Conservation (phyloP, 2,888 invertebrate species). For the Drosophila koepferae region DNA sequence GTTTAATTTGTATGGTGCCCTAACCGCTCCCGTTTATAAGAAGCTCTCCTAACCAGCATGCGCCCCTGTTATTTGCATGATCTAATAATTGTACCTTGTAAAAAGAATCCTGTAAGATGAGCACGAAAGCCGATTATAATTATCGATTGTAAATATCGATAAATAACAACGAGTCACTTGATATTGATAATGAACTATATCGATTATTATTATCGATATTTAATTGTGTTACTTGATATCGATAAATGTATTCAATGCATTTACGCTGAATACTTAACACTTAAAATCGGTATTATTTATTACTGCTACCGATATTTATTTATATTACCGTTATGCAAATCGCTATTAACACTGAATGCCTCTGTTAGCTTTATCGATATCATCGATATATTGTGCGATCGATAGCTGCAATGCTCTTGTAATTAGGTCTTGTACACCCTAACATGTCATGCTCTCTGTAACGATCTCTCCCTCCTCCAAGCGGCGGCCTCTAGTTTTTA, state of each 20-base stretch:
- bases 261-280: background rate
- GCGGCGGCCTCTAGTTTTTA: conserved; percentile 17
- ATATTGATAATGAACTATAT: background rate
- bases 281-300: background rate
- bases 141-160: conserved; percentile 1
- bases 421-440: conserved; percentile 26
- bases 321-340: background rate
- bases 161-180: background rate
- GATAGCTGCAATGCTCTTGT: conserved; percentile 23
- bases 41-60: conserved; percentile 55
- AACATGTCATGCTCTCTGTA: conserved; percentile 29
- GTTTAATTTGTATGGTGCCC: conserved; percentile 36
- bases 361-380: conserved; percentile 10
- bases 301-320: background rate
- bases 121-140: conserved; percentile 13
- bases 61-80: conserved; percentile 55
- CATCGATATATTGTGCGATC: conserved; percentile 16
- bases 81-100: conserved; percentile 27
- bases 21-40: conserved; percentile 25
- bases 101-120: conserved; percentile 8
- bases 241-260: background rate
- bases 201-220: background rate
- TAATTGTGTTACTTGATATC: background rate
- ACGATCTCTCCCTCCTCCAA: conserved; percentile 2
- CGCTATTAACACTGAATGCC: conserved; percentile 5